Evolutionary conservation across 2,888 invertebrate genomes (phyloP).

Genomic region (Drosophila sordidula): DNA sequence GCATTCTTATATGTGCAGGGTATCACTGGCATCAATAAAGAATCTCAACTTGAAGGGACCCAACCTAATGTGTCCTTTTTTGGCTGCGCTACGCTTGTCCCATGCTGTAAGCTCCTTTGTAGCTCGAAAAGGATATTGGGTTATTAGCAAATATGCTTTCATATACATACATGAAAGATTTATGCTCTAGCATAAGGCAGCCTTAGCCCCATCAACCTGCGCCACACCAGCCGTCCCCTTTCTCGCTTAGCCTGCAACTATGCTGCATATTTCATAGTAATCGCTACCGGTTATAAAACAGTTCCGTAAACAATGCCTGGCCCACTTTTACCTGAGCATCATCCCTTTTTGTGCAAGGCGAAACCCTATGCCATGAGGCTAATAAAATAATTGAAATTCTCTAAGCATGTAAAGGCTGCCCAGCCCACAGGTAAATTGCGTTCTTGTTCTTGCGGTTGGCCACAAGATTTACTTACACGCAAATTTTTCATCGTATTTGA

Average conservation of each 20-base stretch:
- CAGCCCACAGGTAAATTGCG: conserved; percentile 39
- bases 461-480: conserved; percentile 30
- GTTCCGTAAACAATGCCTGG: conserved; percentile 45
- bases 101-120: conserved; percentile 38
- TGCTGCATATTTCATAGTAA: conserved; percentile 76
- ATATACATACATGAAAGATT: conserved; percentile 73
- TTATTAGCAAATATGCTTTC: conserved; percentile 77
- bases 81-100: conserved; percentile 33
- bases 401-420: conserved; percentile 52
- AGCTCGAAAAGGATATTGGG: conserved; percentile 68
- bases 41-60: conserved; percentile 1
- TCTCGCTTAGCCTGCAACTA: conserved; percentile 17
- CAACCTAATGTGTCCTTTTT: conserved; percentile 49
- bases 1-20: background rate
- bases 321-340: conserved; percentile 52
- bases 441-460: conserved; percentile 24
- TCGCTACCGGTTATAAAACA: conserved; percentile 71
- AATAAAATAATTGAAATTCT: conserved; percentile 80
- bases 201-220: conserved; percentile 18
- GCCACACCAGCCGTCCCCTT: background rate
- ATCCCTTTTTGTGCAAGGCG: conserved; percentile 52
- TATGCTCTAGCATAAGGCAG: conserved; percentile 55
- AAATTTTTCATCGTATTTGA: conserved; percentile 11
- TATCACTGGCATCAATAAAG: background rate
- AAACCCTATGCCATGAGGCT: conserved; percentile 64